Conservation (phyloP, 2,888 invertebrate species). For the Lithodes maja region DNA sequence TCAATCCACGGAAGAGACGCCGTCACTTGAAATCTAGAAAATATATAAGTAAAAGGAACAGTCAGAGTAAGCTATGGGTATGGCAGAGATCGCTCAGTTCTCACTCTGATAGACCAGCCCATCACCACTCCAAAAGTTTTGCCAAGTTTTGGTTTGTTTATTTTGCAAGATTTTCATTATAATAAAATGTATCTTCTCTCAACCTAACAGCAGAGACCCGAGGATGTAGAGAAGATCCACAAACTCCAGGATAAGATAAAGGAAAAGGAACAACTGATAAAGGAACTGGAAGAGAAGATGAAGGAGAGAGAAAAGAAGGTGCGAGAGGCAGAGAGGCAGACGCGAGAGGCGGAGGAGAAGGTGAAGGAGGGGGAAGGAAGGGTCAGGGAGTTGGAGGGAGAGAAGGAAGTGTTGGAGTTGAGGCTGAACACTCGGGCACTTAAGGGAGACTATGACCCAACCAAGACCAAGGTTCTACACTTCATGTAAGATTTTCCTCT, state of each 20-base stretch:
- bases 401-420: conserved; percentile 81
- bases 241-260: not conserved
- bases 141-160: no score
- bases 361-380: conserved; percentile 71
- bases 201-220: not conserved
- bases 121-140: no score
- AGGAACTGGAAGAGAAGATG: not conserved
- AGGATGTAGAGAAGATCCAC: conserved; percentile 32
- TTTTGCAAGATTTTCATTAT: no score
- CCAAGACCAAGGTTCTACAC: conserved; percentile 74
- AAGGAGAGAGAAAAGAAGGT: not conserved
- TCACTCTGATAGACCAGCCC: no score
- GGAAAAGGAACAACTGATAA: not conserved
- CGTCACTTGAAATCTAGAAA: no score
- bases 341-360: conserved; percentile 77
- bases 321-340: conserved; percentile 77
- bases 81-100: no score
- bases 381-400: conserved; percentile 75
- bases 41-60: no score
- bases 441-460: conserved; percentile 78
- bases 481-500: conserved; percentile 72
- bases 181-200: no score
- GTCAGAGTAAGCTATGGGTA: no score
- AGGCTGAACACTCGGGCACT: conserved; percentile 81
- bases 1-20: no score